Base-by-base conservation (phyloP, 2,888 invertebrate species). In the Caprella mutica region DNA sequence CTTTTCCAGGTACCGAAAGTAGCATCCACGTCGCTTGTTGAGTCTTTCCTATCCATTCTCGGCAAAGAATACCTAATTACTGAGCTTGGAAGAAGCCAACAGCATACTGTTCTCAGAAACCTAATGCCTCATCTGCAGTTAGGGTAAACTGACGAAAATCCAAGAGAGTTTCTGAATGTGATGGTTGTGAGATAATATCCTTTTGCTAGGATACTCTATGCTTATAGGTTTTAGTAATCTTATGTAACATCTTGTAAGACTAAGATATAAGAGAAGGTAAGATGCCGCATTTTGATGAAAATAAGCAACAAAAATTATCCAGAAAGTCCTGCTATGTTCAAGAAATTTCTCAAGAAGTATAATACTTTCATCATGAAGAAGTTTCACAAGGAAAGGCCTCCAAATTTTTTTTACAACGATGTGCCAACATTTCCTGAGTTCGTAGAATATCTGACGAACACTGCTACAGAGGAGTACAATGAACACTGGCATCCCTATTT, bases 401-500 rank as follows among this genome's bases (percentile, higher is more conserved):
- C 39, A 21, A 19, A 35, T 9, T 2, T 8, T 19, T 26, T 38
- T 29, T 58, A 59, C 40, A 9, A 19, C 24, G 58, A 62, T 23
- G 44, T 60, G 21, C 64, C 64, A 5, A 64, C 64, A 26, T 64
- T 64, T 39, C 23, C 23, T 33, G 59, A 64, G 29, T 64, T 64
- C 39, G 55, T 60, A 12, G 42, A 58, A 27, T 64, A 64, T 39
- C 38, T 60, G 40, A 14, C 58, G 24, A 33, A 44, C 21, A 64
- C 59, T 9, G 55, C 62, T 3, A 26, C 35, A 12, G 43, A 52
- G 43, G 30, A 59, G 9, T 62, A 62, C 53, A 58, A 62, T 40
- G 58, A 58, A 24, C 65, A 67, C 52, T 66, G 62, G 65, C 50
- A 19, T 3, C 65, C 61, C 17, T 67, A 66, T 19, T 65, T 58